Conservation (phyloP, 2,113 vertebrate species). For the Ivindomyrus marchei region DNA sequence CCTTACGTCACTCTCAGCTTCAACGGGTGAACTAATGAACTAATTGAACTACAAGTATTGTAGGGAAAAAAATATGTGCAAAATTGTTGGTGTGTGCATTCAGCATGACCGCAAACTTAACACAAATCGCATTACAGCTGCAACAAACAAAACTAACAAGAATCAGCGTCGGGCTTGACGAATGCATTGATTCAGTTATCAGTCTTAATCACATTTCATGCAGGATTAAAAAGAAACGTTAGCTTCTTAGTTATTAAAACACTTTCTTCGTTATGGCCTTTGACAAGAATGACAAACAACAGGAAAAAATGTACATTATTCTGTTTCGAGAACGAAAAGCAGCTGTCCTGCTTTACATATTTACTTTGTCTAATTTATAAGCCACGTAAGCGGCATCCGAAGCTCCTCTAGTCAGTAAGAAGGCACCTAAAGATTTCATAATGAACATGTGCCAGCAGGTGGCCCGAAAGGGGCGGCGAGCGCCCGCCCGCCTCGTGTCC, state of each 20-base stretch:
- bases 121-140: not conserved
- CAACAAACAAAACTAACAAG: not conserved
- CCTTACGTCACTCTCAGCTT: not conserved
- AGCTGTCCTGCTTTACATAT: not conserved
- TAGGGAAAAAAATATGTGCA: not conserved
- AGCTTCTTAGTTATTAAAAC: not conserved
- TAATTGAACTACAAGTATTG: not conserved
- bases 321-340: not conserved
- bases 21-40: not conserved
- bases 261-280: not conserved
- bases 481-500: slow-evolving; percentile 36
- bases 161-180: not conserved
- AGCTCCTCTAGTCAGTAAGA: not conserved
- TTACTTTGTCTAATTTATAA: not conserved
- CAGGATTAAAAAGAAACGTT: not conserved
- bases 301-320: not conserved
- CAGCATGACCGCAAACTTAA: not conserved
- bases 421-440: not conserved
- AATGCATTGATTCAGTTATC: not conserved
- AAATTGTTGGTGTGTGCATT: not conserved
- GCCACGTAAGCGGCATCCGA: not conserved
- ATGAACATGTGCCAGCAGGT: slow-evolving; percentile 6
- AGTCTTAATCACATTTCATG: not conserved
- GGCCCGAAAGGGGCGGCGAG: slow-evolving; percentile 32
- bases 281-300: not conserved